Conservation (phyloP, 2,113 vertebrate species). For the Atractosteus spatula region DNA sequence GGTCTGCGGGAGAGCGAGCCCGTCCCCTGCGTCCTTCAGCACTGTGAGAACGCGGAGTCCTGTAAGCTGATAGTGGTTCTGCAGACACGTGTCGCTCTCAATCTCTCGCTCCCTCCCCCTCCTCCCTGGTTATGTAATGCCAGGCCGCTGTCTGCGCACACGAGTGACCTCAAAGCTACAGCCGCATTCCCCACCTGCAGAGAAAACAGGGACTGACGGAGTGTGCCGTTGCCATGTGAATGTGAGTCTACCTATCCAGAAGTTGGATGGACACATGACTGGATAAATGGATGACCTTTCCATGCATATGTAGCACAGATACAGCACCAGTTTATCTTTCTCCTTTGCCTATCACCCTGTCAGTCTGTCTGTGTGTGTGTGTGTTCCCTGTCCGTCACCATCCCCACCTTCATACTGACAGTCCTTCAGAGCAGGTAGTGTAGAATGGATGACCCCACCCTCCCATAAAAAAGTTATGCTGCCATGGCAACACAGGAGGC, state of each 20-base stretch:
- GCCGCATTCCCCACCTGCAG: not conserved
- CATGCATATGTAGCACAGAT: not conserved
- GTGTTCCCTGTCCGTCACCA: not conserved
- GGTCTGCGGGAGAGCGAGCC: too few species aligned
- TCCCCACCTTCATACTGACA: not conserved
- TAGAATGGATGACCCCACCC: too few species aligned
- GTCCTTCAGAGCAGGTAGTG: too few species aligned
- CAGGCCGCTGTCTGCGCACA: not conserved
- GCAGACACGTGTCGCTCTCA: not conserved
- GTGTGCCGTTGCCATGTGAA: not conserved
- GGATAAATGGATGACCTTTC: too few species aligned
- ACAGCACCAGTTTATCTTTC: not conserved
- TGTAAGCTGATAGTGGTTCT: too few species aligned
- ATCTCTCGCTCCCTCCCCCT: not conserved
- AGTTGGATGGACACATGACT: too few species aligned
- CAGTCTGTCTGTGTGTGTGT: too few species aligned
- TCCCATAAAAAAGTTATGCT: too few species aligned
- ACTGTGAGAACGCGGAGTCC: too few species aligned
- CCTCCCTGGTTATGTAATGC: too few species aligned
- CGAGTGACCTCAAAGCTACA: not conserved
- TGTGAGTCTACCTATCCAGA: too few species aligned
- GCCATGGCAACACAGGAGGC: constrained; percentile 9
- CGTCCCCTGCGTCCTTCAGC: constrained; percentile 6
- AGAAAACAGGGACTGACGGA: too few species aligned
- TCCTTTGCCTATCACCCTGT: not conserved